phyloP scores from a whole-genome alignment of 2,888 invertebrate genomes.

The Drosophila parthenogenetica region DNA sequence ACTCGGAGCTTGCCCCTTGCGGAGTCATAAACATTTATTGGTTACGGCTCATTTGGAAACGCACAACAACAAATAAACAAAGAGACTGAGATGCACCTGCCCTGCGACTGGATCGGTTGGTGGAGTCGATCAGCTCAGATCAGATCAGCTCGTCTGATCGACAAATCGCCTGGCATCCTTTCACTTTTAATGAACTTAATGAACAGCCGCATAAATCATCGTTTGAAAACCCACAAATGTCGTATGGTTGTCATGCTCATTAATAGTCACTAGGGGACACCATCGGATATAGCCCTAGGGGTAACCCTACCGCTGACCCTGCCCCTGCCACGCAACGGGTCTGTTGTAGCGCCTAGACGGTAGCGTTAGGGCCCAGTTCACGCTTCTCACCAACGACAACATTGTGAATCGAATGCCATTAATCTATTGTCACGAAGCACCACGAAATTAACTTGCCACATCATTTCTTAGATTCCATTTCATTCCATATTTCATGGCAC shows the following conservation, averaged over 20 bases:
- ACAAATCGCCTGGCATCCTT: constrained; percentile 63
- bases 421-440: constrained; percentile 68
- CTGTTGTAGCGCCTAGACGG: constrained; percentile 6
- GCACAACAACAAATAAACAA: constrained; percentile 63
- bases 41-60: constrained; percentile 74
- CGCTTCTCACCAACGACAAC: constrained; percentile 48
- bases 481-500: background rate
- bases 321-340: background rate
- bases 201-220: constrained; percentile 77
- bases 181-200: constrained; percentile 79
- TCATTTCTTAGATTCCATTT: constrained; percentile 62
- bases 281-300: constrained; percentile 2
- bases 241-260: constrained; percentile 76
- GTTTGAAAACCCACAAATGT: constrained; percentile 63
- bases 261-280: constrained; percentile 52
- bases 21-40: constrained; percentile 76
- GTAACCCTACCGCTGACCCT: constrained; percentile 4
- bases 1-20: constrained; percentile 23
- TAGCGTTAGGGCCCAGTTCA: constrained; percentile 45
- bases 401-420: constrained; percentile 59
- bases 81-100: constrained; percentile 43
- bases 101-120: constrained; percentile 16
- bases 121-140: background rate
- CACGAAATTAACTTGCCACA: constrained; percentile 76
- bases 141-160: constrained; percentile 28